Base-by-base conservation (phyloP, 2,888 invertebrate species). In the Sarcophaga caerulescens region DNA sequence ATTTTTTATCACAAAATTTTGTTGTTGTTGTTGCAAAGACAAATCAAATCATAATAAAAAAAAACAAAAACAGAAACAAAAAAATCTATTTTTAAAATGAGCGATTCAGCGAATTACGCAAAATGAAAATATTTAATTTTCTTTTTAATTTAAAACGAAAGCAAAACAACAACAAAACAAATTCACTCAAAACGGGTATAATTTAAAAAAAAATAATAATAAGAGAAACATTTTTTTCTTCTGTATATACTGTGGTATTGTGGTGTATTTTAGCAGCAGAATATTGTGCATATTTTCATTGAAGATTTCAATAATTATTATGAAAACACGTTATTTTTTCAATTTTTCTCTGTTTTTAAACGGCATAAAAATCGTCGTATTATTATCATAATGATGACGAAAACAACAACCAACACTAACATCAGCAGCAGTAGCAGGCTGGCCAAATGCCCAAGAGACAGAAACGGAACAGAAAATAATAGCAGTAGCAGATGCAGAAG, bases 41-140 rank as follows among this genome's bases (percentile, higher is more conserved):
- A 87, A 89, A 89, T 89, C 84, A 88, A 81, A 87, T 89, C 89
- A 89, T 90, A 88, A 35, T 35, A 35, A 35, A 89, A 89, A 89
- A 75, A 21, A 25, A 66, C 6, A 81, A 76, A 52, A 52, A 52
- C 52, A 52, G n/a, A n/a, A n/a, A n/a, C n/a, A 52, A 52, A 52
- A 35, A 88, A 90, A 88, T 91, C 91, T 92, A 91, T 92, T 92
- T 92, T 89, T 92, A 92, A 90, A 90, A 81, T 82, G 82, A 85
- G 88, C 85, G 82, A 89, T 89, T 89, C 89, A 92, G 52, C 89
- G 90, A 92, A 92, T 92, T 92, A 92, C 91, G 92, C 92, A 92
- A 92, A 92, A 90, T 90, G 87, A 82, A 90, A 90, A 91, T 90
- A 90, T 69, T 69, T 47, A 25, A 60, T 65, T 75, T 21, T 69